These are phyloP conservation scores for Laterallus jamaicensis DNA, from an alignment of 2,113 vertebrate genomes.

Conservation along the genomic window DNA sequence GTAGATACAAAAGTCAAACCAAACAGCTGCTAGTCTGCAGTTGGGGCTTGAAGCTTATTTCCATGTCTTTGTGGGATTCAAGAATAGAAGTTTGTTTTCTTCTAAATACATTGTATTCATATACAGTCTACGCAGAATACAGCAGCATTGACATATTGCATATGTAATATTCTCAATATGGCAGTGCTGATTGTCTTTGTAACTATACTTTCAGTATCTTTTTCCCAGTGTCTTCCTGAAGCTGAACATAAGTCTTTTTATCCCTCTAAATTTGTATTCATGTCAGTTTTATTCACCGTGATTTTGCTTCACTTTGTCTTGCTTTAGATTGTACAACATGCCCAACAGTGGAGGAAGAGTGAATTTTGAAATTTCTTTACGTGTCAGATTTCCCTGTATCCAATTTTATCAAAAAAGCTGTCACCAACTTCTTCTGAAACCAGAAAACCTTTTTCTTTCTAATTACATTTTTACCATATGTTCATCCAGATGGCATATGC, in stretches of 20 bases:
- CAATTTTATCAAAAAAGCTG: conserved; percentile 64
- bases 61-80: background rate
- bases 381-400: conserved; percentile 58
- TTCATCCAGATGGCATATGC: conserved; percentile 70
- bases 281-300: background rate
- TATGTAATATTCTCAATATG: background rate
- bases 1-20: background rate
- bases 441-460: conserved; percentile 49
- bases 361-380: background rate
- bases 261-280: background rate
- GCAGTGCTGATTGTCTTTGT: background rate
- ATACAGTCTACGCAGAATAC: background rate
- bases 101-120: background rate
- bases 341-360: background rate
- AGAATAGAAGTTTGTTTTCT: background rate
- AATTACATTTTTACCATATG: conserved; percentile 73
- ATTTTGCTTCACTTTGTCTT: conserved; percentile 14
- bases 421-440: conserved; percentile 54
- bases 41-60: background rate
- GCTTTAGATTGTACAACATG: background rate
- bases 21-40: background rate
- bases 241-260: background rate
- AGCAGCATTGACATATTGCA: background rate
- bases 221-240: background rate
- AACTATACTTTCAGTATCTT: background rate